These are phyloP conservation scores for Nesidiocoris tenuis DNA, from an alignment of 2,888 invertebrate genomes.

Conservation along the genomic window DNA sequence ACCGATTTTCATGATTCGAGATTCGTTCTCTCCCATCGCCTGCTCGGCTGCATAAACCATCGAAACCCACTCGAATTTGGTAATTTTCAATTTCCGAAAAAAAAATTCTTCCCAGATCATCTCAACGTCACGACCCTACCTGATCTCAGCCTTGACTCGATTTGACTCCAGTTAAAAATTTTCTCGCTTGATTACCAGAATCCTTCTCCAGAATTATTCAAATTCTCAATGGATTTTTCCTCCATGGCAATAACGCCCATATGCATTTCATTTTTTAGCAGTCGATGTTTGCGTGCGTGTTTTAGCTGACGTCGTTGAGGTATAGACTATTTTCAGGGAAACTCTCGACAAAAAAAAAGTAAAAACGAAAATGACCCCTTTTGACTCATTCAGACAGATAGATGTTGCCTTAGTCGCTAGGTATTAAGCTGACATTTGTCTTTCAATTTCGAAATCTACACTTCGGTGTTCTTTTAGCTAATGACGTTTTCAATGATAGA, in stretches of 20 bases:
- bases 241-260: constrained; percentile 9
- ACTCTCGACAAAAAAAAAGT: not conserved
- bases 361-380: constrained; percentile 24
- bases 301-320: constrained; percentile 21
- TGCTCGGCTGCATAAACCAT: no score
- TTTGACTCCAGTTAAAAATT: no score
- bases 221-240: not conserved
- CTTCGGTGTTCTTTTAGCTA: constrained; percentile 27
- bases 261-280: constrained; percentile 25
- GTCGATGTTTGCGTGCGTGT: no score
- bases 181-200: no score
- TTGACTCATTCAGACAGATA: constrained; percentile 23
- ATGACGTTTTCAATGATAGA: constrained; percentile 3
- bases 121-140: no score
- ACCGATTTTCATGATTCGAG: no score
- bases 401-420: constrained; percentile 40
- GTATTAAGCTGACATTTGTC: constrained; percentile 38
- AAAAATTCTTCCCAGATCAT: no score
- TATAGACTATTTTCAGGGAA: constrained; percentile 32
- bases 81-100: no score
- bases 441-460: constrained; percentile 25
- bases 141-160: no score
- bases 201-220: no score
- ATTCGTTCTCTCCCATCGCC: not conserved
- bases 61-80: no score